These are phyloP conservation scores for Pelodytes ibericus DNA, from an alignment of 2,797 vertebrate genomes.

Conservation along the genomic window DNA sequence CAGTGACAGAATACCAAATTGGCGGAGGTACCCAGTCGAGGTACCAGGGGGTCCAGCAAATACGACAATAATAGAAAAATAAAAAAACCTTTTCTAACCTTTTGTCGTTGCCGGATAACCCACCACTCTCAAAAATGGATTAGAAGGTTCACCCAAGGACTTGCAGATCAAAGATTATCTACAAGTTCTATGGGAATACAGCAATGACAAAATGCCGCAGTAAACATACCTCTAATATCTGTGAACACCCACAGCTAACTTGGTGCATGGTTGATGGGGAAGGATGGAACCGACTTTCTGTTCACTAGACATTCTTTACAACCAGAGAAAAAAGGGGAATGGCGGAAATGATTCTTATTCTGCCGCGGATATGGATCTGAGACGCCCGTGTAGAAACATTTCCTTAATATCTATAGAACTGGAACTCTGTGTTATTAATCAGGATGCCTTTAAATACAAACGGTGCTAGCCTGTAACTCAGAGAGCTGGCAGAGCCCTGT, in stretches of 20 bases:
- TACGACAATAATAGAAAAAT: not conserved
- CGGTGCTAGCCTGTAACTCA: not conserved
- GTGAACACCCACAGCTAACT: not conserved
- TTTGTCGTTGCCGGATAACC: not conserved
- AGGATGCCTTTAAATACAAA: conserved; percentile 1
- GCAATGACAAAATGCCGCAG: not conserved
- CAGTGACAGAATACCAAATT: too few species aligned
- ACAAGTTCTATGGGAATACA: not conserved
- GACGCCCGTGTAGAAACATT: conserved; percentile 1
- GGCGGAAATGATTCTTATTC: conserved; percentile 21
- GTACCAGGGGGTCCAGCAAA: too few species aligned
- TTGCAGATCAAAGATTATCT: not conserved
- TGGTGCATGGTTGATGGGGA: not conserved
- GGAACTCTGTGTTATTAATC: conserved; percentile 11
- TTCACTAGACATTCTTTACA: not conserved
- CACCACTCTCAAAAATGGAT: not conserved
- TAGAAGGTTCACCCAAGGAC: not conserved
- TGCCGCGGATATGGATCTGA: conserved; percentile 18
- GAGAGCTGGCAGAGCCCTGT: not conserved
- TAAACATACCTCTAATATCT: not conserved
- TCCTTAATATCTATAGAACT: conserved; percentile 11
- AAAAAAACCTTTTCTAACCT: not conserved
- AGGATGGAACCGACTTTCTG: conserved; percentile 7
- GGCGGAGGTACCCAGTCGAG: too few species aligned
- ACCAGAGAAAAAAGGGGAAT: conserved; percentile 20